A percentile compares a stretch with the other conserved stretches of the same genome.
Evolutionary conservation across 2,113 vertebrate genomes (phyloP).

Genomic region (Pteruthius melanotis): DNA sequence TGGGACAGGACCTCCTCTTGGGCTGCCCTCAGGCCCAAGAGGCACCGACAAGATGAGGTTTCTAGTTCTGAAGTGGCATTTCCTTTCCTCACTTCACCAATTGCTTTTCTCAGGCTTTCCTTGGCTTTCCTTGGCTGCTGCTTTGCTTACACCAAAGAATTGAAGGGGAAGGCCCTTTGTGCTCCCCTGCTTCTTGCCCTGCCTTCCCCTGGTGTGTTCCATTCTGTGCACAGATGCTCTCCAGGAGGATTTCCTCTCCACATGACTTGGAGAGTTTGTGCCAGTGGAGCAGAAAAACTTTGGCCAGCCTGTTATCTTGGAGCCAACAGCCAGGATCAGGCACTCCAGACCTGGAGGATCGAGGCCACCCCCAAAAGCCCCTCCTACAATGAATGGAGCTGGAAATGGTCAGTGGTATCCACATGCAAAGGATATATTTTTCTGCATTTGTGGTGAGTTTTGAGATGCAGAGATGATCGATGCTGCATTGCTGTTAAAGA

Average conservation of each 20-base stretch:
- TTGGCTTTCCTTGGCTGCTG: background rate
- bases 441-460: background rate
- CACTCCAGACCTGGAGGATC: background rate
- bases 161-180: background rate
- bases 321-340: background rate
- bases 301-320: background rate
- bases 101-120: background rate
- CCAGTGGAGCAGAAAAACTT: background rate
- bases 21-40: background rate
- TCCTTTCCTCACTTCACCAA: background rate
- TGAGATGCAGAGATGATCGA: background rate
- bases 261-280: background rate
- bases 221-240: accelerated
- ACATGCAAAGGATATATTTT: background rate
- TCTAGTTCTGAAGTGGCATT: background rate
- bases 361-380: background rate
- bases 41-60: background rate
- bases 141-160: background rate
- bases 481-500: background rate
- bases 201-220: background rate
- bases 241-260: background rate
- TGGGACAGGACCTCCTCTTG: accelerated
- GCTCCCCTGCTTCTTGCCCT: background rate
- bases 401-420: background rate
- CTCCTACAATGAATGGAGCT: background rate